Evolutionary conservation across 2,113 vertebrate species (phyloP).

Genomic region (Monopterus albus): DNA sequence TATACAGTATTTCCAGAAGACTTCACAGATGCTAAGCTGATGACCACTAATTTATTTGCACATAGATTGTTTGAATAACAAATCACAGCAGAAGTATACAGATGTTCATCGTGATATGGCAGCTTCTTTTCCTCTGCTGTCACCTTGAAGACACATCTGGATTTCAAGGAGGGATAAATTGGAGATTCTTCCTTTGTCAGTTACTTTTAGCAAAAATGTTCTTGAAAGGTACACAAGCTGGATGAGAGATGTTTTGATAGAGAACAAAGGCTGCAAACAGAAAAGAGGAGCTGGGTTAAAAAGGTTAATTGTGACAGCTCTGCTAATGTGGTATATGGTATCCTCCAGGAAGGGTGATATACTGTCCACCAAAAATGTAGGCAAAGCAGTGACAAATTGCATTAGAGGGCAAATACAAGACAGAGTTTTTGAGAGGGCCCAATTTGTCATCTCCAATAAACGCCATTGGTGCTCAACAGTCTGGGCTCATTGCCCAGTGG

Average conservation of each 20-base stretch:
- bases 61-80: conserved; percentile 46
- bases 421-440: conserved; percentile 65
- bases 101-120: conserved; percentile 23
- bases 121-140: conserved; percentile 10
- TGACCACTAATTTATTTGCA: conserved; percentile 34
- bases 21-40: conserved; percentile 20
- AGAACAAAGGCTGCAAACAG: conserved; percentile 21
- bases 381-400: conserved; percentile 74
- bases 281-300: conserved; percentile 15
- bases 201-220: conserved; percentile 8
- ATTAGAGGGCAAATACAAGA: conserved; percentile 48
- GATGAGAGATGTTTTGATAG: conserved; percentile 26
- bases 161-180: conserved; percentile 20
- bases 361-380: conserved; percentile 37
- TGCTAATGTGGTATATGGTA: conserved; percentile 15
- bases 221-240: background rate
- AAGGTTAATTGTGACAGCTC: conserved; percentile 11
- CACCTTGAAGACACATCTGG: conserved; percentile 21
- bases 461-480: conserved; percentile 67
- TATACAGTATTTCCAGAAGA: background rate
- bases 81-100: conserved; percentile 26
- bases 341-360: conserved; percentile 52
- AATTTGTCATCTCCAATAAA: conserved; percentile 82
- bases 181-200: conserved; percentile 23
- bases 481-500: conserved; percentile 74